Evolutionary conservation across 2,888 invertebrate genomes (phyloP), one percentile per base, ranked within the genome.

Genomic region (Aethes cnicana): DNA sequence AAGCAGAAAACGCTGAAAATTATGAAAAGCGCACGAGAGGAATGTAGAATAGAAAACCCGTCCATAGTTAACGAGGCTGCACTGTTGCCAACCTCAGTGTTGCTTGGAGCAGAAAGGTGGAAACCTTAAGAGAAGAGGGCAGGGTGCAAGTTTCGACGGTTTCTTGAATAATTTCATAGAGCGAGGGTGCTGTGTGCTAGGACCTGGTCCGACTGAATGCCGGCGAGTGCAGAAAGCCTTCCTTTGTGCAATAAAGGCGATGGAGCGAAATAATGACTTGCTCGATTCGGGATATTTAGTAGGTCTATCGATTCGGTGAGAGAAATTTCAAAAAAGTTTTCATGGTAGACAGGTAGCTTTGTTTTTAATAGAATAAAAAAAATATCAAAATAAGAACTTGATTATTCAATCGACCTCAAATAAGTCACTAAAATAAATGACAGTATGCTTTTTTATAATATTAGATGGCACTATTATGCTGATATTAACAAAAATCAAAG

Each of bases 211-310:
- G 32, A 18, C 11, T 21, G 26, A 26, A 42, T 35, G 26, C 26
- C 35, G 39, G 14, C 5, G 20, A 12, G 35, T 30, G 43, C 43
- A 35, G 25, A 11, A 48, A 49, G 36, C 49, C 42, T 36, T 50
- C 43, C 43, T 50, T 50, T 43, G 36, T 36, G 28, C 25, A 16
- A 3, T 39, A 25, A 39, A 25, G 21, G 49, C 49, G 36, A 43
- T 30, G 35, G 43, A 6, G 25, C 14, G 36, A 28, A 43, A 50
- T 50, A 50, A 50, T 43, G 43, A 49, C 49, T 42, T 43, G 49
- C 33, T 36, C 36, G 12, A 18, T 39, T 28, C 46, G 17, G 7
- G 43, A 28, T 35, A 50, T 43, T 28, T 43, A 50, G 43, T 43
- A 28, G 42, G 20, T 35, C 33, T 33, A 43, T 35, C 16, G 28